Base-by-base conservation (phyloP, 2,113 vertebrate species). In the Amphiprion ocellaris region DNA sequence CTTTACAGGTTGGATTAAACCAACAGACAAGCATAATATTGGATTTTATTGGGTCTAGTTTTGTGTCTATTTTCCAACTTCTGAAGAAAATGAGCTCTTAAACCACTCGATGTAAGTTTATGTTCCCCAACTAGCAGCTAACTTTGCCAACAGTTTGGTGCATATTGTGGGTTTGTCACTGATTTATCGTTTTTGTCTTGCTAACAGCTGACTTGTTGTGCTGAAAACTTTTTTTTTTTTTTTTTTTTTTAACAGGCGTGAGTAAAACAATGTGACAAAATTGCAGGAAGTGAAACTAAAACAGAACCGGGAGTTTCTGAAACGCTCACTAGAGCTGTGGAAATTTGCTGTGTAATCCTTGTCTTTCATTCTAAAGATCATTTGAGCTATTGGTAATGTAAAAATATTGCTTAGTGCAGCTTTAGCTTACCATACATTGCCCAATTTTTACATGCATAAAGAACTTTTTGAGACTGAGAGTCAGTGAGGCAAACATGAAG, bases 81-180 rank as follows among this genome's bases (percentile, higher is more conserved):
- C 44, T 47, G 12, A 5, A 21, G 39, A 33, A 53, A 68, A 44
- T 41, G 23, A 41, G 1, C 41, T 37, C 41, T 28, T 21, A 44
- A 68, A 24, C 63, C 44, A 24, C 56, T 39, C 19, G 21, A 53
- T 46, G 21, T 24, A 53, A 41, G 21, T 19, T 24, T 39, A 37
- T 64, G 5, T 44, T 74, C 0, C 15, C 30, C 28, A 67, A 54
- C n/a, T 49, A 19, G 37, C 19, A 3, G 0, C 61, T 46, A 24
- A 37, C 21, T 23, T 50, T 37, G 62, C 68, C 33, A 60, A 73
- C 59, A 66, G 50, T 68, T 58, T 53, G 33, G 19, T 46, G 72
- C 44, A 19, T 30, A 47, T 33, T 24, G 54, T 41, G 39, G 17
- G 28, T 59, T 60, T 28, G 19, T 50, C 54, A 75, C 30, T 49